A percentile compares a stretch with the other conserved stretches of the same genome.
Conservation (phyloP, 2,797 vertebrate genomes). For the Acrocephalus scirpaceus region DNA sequence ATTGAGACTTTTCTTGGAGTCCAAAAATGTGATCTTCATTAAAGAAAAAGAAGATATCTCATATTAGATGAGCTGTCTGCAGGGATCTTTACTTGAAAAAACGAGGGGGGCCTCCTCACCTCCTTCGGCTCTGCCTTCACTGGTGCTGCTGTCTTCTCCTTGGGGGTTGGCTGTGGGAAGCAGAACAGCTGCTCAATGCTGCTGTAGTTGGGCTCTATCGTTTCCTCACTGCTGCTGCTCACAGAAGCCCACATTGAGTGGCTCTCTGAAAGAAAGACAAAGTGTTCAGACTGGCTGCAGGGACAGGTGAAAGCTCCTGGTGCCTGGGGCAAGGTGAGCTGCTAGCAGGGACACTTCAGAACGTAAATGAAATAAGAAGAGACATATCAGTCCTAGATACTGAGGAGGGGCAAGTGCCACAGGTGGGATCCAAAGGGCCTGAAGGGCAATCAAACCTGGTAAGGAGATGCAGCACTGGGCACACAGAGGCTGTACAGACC, state of each 20-base stretch:
- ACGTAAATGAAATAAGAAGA: neutral
- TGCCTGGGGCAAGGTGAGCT: neutral
- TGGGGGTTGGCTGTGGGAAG: slow-evolving; percentile 86
- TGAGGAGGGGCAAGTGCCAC: neutral
- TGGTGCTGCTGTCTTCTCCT: slow-evolving; percentile 82
- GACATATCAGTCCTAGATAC: neutral
- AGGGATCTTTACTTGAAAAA: neutral
- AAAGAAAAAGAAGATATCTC: slow-evolving; percentile 37
- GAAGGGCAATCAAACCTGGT: neutral
- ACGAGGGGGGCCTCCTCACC: slow-evolving; percentile 71
- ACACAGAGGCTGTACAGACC: neutral
- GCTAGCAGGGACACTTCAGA: neutral
- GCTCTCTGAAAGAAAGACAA: slow-evolving; percentile 78
- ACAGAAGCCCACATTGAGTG: slow-evolving; percentile 91
- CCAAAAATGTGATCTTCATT: slow-evolving; percentile 93
- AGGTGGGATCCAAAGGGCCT: neutral
- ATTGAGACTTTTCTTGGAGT: slow-evolving; percentile 96
- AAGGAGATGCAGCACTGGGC: neutral
- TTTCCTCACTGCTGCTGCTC: slow-evolving; percentile 60
- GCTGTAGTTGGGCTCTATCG: slow-evolving; percentile 87
- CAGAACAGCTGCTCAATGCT: slow-evolving; percentile 97
- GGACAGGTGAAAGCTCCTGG: neutral
- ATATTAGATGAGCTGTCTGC: slow-evolving; percentile 50
- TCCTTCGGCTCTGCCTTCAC: slow-evolving; percentile 92
- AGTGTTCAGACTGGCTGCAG: neutral